Conservation (phyloP, 53 echinoderm and acorn worm species). For the Astropecten irregularis region DNA sequence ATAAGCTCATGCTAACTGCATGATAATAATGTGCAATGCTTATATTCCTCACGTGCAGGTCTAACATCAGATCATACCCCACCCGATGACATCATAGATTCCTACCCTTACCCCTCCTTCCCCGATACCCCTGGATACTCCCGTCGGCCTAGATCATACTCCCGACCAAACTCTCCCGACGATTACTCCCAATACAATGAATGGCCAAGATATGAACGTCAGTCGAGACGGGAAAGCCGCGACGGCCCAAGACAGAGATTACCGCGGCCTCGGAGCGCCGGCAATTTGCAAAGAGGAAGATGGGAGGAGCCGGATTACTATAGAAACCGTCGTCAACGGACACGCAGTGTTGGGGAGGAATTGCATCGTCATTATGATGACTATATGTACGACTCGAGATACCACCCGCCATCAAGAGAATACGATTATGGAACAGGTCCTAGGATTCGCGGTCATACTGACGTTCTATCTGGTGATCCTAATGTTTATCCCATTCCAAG, state of each 20-base stretch:
- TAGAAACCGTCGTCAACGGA: background rate
- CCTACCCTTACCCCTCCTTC: conserved; percentile 40
- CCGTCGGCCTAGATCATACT: conserved; percentile 6
- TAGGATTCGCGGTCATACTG: conserved; percentile 15
- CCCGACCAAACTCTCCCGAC: conserved; percentile 13
- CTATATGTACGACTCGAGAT: background rate
- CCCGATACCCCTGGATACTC: conserved; percentile 23
- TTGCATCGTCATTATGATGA: conserved; percentile 14
- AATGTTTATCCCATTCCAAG: conserved; percentile 48
- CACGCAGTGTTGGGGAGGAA: conserved; percentile 23
- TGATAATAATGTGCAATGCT: background rate
- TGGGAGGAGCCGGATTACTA: background rate
- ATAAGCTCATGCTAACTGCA: conserved; percentile 6
- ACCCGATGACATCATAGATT: background rate
- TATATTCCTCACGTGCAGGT: background rate
- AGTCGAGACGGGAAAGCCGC: conserved; percentile 18
- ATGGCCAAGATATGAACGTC: conserved; percentile 11
- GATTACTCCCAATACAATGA: conserved; percentile 26
- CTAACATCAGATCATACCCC: background rate
- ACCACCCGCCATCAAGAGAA: conserved; percentile 8
- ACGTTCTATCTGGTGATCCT: conserved; percentile 29
- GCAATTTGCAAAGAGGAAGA: conserved; percentile 1
- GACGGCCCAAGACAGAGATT: conserved; percentile 9
- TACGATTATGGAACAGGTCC: conserved; percentile 42
- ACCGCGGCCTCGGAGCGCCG: background rate